These are phyloP conservation scores for Leucophora obtusa DNA, from an alignment of 2,888 invertebrate species.

Conservation along the genomic window DNA sequence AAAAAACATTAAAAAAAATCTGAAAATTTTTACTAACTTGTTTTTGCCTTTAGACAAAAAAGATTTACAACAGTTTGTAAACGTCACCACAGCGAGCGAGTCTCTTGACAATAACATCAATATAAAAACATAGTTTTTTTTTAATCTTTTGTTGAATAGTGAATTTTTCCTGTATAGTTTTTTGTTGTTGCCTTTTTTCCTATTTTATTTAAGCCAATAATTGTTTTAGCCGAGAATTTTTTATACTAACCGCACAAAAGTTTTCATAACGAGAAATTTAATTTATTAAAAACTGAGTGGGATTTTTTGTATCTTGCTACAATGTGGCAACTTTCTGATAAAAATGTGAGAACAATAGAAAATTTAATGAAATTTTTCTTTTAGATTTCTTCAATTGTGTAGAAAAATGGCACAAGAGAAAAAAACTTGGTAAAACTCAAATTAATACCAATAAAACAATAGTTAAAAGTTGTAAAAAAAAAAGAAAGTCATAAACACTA, in stretches of 20 bases:
- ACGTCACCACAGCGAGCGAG: not conserved
- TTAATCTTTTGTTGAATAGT: not conserved
- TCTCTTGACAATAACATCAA: conserved; percentile 5
- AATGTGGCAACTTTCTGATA: conserved; percentile 37
- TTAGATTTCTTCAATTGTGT: conserved; percentile 9
- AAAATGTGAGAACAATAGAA: conserved; percentile 24
- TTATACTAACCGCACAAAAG: conserved; percentile 7
- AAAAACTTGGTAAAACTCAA: conserved; percentile 15
- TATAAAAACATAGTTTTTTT: conserved; percentile 6
- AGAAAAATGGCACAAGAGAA: not conserved
- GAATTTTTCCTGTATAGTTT: not conserved
- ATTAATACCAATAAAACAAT: conserved; percentile 17
- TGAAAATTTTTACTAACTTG: not conserved
- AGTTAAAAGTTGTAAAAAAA: not conserved
- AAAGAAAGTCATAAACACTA: not conserved
- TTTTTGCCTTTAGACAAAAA: conserved; percentile 21
- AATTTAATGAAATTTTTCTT: conserved; percentile 39
- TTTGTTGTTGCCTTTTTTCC: not conserved
- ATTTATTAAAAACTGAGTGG: not conserved
- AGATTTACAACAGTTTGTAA: not conserved
- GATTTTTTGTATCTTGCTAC: conserved; percentile 7
- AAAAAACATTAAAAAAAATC: conserved; percentile 1
- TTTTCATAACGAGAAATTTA: conserved; percentile 22
- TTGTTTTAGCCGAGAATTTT: conserved; percentile 36
- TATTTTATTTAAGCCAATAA: conserved; percentile 38